Percentiles rank a stretch among this genome's conserved stretches.
Evolutionary conservation across 2,113 vertebrate genomes (phyloP).

Genomic region (Nettapus auritus): DNA sequence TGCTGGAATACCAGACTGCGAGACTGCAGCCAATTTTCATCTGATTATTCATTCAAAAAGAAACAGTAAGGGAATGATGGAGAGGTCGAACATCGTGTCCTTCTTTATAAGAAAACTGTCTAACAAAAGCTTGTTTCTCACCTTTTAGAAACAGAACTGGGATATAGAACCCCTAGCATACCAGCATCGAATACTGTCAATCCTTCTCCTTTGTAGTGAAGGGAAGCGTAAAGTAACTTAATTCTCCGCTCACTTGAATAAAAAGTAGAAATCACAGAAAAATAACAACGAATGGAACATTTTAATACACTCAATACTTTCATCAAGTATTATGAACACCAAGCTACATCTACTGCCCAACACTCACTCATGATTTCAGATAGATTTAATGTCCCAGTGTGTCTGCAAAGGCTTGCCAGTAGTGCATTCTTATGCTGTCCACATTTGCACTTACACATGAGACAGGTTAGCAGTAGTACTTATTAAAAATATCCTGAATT

Average conservation of each 20-base stretch:
- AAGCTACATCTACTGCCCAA: neutral
- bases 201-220: neutral
- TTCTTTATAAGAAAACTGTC: neutral
- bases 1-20: neutral
- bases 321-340: neutral
- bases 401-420: neutral
- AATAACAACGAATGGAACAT: neutral
- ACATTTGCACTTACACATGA: neutral
- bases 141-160: neutral
- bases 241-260: neutral
- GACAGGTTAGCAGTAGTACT: neutral
- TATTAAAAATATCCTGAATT: neutral
- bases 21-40: neutral
- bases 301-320: neutral
- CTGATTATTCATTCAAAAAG: conserved; percentile 15
- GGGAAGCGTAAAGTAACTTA: neutral
- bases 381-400: neutral
- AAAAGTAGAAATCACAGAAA: neutral
- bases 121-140: neutral
- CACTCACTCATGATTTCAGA: neutral
- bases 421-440: neutral
- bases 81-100: conserved; percentile 9
- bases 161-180: neutral
- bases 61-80: neutral
- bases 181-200: neutral